phyloP scores from a whole-genome alignment of 2,797 vertebrate genomes.

The Harpagifer antarcticus region DNA sequence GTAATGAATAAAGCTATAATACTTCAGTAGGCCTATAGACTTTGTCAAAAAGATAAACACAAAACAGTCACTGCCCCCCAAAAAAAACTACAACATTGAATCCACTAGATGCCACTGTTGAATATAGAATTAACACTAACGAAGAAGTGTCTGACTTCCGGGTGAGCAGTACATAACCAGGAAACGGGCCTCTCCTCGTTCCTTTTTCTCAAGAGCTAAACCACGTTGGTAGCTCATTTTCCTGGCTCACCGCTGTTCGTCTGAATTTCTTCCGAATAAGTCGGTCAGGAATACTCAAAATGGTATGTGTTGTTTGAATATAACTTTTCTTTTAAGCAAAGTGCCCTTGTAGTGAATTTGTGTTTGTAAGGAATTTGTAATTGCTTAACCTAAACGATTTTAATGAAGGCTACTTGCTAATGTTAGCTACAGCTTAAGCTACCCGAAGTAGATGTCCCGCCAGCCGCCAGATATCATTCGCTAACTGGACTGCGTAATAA shows the following conservation, averaged over 20 bases:
- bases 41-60: too few relatives aligned
- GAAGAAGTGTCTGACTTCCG: slow-evolving; percentile 57
- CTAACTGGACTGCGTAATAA: neutral
- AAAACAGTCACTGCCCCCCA: too few relatives aligned
- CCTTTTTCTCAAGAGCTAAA: slow-evolving; percentile 60
- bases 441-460: neutral
- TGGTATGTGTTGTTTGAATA: slow-evolving; percentile 83
- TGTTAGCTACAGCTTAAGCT: neutral
- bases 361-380: too few relatives aligned
- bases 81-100: too few relatives aligned
- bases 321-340: fast-evolving
- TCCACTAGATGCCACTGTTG: slow-evolving; percentile 45
- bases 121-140: fast-evolving
- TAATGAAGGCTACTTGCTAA: neutral
- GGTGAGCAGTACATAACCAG: slow-evolving; percentile 72
- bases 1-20: too few relatives aligned
- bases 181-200: fast-evolving
- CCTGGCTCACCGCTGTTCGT: slow-evolving; percentile 97
- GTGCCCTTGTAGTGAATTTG: fast-evolving
- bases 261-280: slow-evolving; percentile 89
- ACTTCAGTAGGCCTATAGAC: too few relatives aligned
- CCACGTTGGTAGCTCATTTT: slow-evolving; percentile 39
- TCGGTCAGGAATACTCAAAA: slow-evolving; percentile 93
- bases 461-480: neutral
- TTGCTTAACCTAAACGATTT: fast-evolving